Base-by-base conservation (phyloP, 2,888 invertebrate genomes). In the Rhodophaea formosa region DNA sequence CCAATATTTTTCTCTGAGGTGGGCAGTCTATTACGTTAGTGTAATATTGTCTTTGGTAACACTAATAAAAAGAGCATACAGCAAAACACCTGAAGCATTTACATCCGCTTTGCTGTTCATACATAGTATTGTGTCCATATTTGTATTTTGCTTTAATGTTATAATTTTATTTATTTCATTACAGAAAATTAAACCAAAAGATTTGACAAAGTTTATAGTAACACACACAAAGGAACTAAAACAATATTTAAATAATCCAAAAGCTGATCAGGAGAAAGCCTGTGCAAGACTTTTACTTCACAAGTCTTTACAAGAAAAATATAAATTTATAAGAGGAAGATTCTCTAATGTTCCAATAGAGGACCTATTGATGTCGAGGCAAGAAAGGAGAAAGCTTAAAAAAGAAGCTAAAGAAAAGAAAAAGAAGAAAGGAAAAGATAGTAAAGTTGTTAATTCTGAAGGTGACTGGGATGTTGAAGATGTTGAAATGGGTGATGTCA, bases 111-210 rank as follows among this genome's bases (percentile, higher is more conserved):
- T n/a, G n/a, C n/a, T n/a, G n/a, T n/a, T n/a, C n/a, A n/a, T n/a
- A n/a, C n/a, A n/a, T n/a, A n/a, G n/a, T n/a, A n/a, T n/a, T n/a
- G n/a, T n/a, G n/a, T n/a, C n/a, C n/a, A n/a, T n/a, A n/a, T n/a
- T n/a, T n/a, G n/a, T n/a, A n/a, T n/a, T n/a, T n/a, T n/a, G n/a
- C n/a, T n/a, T n/a, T 23, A 23, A 23, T 23, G 17, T 15, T 1
- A 44, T n/a, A n/a, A 35, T 5, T 39, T 39, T 12, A 39, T 39
- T 55, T 53, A 23, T 49, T 51, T 49, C 58, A 30, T 62, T 57
- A 54, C 86, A 91, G 91, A 91, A 90, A 86, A 77, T 90, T n/a
- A 87, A 88, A 72, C 72, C 88, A 2, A 84, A 79, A 60, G 87
- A 88, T 42, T 58, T 91, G 56, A 90, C 88, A 15, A 80, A 79